These are phyloP conservation scores for Paracyclopina nana DNA, from an alignment of 1,140 invertebrate genomes.

Conservation along the genomic window DNA sequence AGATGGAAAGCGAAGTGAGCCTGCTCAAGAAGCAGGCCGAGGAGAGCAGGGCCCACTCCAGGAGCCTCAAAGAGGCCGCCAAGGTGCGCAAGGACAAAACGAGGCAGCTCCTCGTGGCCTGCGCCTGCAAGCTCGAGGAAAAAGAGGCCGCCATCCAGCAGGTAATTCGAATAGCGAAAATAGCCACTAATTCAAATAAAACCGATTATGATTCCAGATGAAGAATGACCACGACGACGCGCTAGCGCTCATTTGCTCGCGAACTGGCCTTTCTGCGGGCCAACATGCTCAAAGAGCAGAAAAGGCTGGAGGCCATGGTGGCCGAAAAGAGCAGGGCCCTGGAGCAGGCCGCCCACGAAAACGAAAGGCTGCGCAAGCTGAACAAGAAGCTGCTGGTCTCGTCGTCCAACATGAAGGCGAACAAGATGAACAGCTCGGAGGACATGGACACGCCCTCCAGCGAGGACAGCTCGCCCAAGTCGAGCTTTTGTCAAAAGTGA, in stretches of 20 bases:
- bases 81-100: background rate
- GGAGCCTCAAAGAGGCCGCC: background rate
- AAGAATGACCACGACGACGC: background rate
- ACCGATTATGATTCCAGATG: background rate
- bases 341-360: background rate
- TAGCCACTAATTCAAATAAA: background rate
- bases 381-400: background rate
- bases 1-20: no score
- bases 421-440: background rate
- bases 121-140: background rate
- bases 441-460: background rate
- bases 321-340: background rate
- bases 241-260: background rate
- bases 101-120: background rate
- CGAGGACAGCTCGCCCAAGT: background rate
- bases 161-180: background rate
- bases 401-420: background rate
- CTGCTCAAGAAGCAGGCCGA: no score
- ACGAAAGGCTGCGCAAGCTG: background rate
- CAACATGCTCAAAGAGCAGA: slow-evolving; percentile 1
- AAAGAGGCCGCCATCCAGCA: background rate
- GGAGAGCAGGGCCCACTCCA: background rate
- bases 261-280: background rate
- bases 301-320: background rate
- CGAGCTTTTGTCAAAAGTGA: background rate